Conservation (phyloP, 2,888 invertebrate species). For the Tubulanus polymorphus region DNA sequence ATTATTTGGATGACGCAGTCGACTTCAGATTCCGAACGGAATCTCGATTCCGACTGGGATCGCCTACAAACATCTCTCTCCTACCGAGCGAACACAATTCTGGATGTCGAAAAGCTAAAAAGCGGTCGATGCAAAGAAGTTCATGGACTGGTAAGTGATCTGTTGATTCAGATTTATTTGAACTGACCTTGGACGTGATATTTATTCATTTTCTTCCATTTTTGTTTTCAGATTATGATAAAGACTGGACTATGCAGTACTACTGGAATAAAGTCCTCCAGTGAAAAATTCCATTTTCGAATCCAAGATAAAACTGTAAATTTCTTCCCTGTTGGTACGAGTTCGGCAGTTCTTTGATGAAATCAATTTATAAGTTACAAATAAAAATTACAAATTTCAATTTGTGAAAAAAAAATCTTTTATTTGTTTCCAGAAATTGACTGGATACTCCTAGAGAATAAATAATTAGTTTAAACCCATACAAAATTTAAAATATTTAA, state of each 20-base stretch:
- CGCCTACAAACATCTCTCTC: conserved; percentile 25
- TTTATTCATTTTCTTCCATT: conserved; percentile 6
- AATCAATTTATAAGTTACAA: too few relatives aligned
- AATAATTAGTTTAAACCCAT: too few relatives aligned
- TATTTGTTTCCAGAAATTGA: too few relatives aligned
- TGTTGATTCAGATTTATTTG: too few relatives aligned
- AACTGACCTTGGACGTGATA: too few relatives aligned
- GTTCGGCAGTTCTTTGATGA: conserved; percentile 35
- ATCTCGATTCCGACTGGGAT: conserved; percentile 25
- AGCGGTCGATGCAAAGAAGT: conserved; percentile 48
- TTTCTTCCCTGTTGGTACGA: conserved; percentile 40
- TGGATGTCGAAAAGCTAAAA: conserved; percentile 31
- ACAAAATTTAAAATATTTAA: too few relatives aligned
- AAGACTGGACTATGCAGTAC: conserved; percentile 13
- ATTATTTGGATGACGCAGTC: too few relatives aligned
- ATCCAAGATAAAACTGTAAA: conserved; percentile 34
- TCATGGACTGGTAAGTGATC: conserved; percentile 38
- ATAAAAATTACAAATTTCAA: too few relatives aligned
- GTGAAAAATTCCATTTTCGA: conserved; percentile 32
- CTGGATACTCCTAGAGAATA: too few relatives aligned
- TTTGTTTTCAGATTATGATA: conserved; percentile 25
- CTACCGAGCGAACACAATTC: conserved; percentile 22
- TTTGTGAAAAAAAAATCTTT: too few relatives aligned
- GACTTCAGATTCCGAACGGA: too few relatives aligned
- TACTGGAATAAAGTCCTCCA: background rate